Evolutionary conservation across 1,140 invertebrate species (phyloP).

Genomic region (Chlorops oryzae): DNA sequence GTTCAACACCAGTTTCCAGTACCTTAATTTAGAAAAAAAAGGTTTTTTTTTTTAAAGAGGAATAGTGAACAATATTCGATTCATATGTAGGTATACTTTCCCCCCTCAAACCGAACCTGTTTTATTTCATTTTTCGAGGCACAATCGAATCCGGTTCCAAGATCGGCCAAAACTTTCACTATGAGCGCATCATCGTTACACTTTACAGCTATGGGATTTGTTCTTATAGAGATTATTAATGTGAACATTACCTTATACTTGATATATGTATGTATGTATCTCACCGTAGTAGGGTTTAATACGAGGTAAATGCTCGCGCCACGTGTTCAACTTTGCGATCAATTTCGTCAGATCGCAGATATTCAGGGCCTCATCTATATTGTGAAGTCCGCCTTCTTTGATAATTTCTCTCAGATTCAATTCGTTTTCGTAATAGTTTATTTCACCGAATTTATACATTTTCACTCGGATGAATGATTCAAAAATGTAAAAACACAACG

Average conservation of each 20-base stretch:
- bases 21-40: too few species aligned
- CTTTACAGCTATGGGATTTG: slow-evolving; percentile 81
- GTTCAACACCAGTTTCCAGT: slow-evolving; percentile 68
- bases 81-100: too few species aligned
- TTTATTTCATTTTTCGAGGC: slow-evolving; percentile 91
- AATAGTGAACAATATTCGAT: too few species aligned
- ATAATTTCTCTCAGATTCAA: slow-evolving; percentile 31
- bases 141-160: slow-evolving; percentile 92
- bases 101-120: slow-evolving; percentile 27
- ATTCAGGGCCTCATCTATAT: slow-evolving; percentile 82
- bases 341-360: slow-evolving; percentile 87
- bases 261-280: background rate
- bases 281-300: slow-evolving; percentile 84
- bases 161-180: slow-evolving; percentile 73
- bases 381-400: slow-evolving; percentile 22
- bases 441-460: slow-evolving; percentile 21
- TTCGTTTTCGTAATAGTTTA: slow-evolving; percentile 31
- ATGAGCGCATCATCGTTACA: slow-evolving; percentile 86
- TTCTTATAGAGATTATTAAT: too few species aligned
- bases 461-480: too few species aligned
- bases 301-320: slow-evolving; percentile 78
- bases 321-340: slow-evolving; percentile 75
- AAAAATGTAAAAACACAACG: too few species aligned
- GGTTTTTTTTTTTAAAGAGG: too few species aligned
- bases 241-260: background rate